A percentile compares a stretch with the other conserved stretches of the same genome.
Evolutionary conservation across 2,113 vertebrate genomes (phyloP).

Genomic region (Pontoporia blainvillei): DNA sequence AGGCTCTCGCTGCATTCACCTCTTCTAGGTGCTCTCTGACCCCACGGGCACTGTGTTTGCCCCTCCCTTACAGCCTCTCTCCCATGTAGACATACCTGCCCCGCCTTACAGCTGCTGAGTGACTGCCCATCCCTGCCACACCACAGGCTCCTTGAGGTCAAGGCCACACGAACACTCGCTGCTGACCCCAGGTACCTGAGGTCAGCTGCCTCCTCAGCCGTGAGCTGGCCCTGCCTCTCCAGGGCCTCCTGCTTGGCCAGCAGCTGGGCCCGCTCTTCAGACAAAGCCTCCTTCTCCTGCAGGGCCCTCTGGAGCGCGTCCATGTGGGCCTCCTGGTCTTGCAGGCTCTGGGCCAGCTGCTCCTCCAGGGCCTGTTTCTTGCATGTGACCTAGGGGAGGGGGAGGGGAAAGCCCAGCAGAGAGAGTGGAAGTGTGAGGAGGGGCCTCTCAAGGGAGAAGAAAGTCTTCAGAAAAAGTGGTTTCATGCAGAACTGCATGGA

Average conservation of each 20-base stretch:
- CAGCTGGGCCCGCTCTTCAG: constrained; percentile 81
- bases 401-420: background rate
- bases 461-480: background rate
- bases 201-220: constrained; percentile 79
- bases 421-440: background rate
- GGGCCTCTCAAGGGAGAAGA: background rate
- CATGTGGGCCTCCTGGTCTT: constrained; percentile 79
- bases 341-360: constrained; percentile 77
- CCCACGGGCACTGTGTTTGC: too few relatives aligned
- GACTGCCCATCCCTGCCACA: background rate
- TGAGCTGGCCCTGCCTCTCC: constrained; percentile 80
- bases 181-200: constrained; percentile 83
- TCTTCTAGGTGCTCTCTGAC: background rate
- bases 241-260: constrained; percentile 80
- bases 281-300: constrained; percentile 79
- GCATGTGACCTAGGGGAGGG: constrained; percentile 71
- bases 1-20: fast-evolving
- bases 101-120: background rate
- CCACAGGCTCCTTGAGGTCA: fast-evolving
- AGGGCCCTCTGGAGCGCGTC: constrained; percentile 70
- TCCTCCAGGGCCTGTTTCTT: constrained; percentile 79
- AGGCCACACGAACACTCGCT: fast-evolving
- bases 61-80: background rate
- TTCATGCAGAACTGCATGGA: fast-evolving
- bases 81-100: fast-evolving